phyloP scores from a whole-genome alignment of 2,888 invertebrate genomes.

The Oligia fasciuncula region DNA sequence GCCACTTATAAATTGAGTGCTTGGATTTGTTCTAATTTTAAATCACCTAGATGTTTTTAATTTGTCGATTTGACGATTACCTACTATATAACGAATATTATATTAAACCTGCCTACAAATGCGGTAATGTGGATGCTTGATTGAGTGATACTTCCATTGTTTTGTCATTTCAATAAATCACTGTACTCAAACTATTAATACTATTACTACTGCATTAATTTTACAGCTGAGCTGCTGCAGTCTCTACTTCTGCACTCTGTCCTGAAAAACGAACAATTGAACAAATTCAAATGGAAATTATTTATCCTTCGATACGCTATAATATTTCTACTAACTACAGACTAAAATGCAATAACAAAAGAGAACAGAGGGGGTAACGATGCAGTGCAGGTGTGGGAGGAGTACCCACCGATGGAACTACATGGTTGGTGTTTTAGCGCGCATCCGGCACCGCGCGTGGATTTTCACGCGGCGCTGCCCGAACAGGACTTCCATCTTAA shows the following conservation, averaged over 20 bases:
- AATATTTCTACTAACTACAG: neutral
- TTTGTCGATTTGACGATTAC: neutral
- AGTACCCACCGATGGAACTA: slow-evolving; percentile 38
- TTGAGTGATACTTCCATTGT: neutral
- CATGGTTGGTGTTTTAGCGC: slow-evolving; percentile 78
- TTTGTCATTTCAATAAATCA: neutral
- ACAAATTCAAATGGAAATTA: neutral
- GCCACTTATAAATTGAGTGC: neutral
- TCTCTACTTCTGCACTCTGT: neutral
- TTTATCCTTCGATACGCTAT: neutral
- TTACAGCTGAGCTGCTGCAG: no score
- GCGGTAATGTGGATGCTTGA: neutral
- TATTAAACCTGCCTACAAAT: no score
- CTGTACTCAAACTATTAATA: neutral
- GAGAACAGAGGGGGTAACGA: neutral
- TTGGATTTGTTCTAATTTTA: neutral
- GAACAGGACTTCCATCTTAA: slow-evolving; percentile 85
- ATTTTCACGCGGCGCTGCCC: slow-evolving; percentile 79
- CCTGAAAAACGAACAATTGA: neutral
- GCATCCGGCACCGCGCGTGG: slow-evolving; percentile 73
- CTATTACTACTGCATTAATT: neutral
- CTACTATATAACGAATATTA: neutral
- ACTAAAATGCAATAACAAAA: slow-evolving; percentile 15
- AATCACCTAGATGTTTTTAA: neutral
- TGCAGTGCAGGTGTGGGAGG: slow-evolving; percentile 22